Evolutionary conservation across 1,140 invertebrate species (phyloP).

Genomic region (Bombus impatiens): DNA sequence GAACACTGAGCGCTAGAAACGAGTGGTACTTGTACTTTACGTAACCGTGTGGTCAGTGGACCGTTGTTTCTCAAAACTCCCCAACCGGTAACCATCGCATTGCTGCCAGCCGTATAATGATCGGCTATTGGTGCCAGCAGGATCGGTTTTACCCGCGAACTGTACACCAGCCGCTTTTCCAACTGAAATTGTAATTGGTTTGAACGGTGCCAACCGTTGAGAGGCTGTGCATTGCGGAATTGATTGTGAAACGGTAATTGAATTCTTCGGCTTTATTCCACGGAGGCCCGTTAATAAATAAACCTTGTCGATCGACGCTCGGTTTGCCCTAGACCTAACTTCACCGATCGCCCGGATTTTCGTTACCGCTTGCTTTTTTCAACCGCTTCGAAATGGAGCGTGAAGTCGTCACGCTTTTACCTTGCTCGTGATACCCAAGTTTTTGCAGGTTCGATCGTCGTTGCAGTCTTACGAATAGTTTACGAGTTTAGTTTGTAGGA

Average conservation of each 20-base stretch:
- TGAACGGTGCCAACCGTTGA: not conserved
- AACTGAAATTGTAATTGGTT: conserved; percentile 66
- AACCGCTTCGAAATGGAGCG: not conserved
- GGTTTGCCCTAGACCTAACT: not conserved
- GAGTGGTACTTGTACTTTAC: conserved; percentile 72
- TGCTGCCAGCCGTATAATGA: conserved; percentile 61
- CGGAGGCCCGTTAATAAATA: conserved; percentile 34
- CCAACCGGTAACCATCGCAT: conserved; percentile 76
- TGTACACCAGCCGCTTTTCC: conserved; percentile 62
- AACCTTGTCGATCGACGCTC: conserved; percentile 3
- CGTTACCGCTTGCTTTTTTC: not conserved
- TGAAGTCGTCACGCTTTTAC: not conserved
- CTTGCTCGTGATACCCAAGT: not conserved
- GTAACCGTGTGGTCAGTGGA: conserved; percentile 54
- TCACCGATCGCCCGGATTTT: not conserved
- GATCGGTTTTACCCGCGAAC: conserved; percentile 65
- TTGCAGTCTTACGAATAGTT: too few species aligned
- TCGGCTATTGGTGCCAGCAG: conserved; percentile 63
- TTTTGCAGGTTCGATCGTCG: not conserved
- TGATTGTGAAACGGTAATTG: conserved; percentile 44
- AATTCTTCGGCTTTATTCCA: conserved; percentile 31
- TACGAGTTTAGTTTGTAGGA: too few species aligned
- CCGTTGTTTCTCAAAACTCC: conserved; percentile 63
- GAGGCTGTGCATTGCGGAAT: conserved; percentile 12
- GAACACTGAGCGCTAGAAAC: conserved; percentile 66